These are phyloP conservation scores for Palythoa grandis DNA, from an alignment of 92 coral and sea anemone genomes.

Conservation along the genomic window DNA sequence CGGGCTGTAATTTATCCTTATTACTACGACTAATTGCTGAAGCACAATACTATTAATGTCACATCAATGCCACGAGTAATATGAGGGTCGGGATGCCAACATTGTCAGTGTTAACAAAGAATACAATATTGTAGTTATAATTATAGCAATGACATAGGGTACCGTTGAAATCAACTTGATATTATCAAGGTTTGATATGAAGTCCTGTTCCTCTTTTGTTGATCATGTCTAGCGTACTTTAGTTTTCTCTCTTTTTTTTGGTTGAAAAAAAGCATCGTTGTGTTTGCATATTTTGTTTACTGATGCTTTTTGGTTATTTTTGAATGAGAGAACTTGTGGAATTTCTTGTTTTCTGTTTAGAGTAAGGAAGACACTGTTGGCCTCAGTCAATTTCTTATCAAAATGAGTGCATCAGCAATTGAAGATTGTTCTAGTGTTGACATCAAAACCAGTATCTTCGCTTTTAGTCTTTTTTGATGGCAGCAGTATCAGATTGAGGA, in stretches of 20 bases:
- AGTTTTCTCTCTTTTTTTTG: conserved; percentile 25
- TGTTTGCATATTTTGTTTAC: conserved; percentile 47
- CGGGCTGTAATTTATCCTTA: not conserved
- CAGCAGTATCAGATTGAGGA: conserved; percentile 6
- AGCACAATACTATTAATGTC: not conserved
- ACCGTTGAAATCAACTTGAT: conserved; percentile 6
- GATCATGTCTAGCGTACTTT: not conserved
- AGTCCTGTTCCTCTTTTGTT: not conserved
- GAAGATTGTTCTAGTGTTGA: conserved; percentile 9
- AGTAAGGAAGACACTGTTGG: not conserved
- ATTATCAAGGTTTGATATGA: not conserved
- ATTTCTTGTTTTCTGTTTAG: not conserved
- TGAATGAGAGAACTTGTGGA: not conserved
- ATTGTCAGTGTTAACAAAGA: not conserved
- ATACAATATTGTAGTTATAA: not conserved
- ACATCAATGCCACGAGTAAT: not conserved
- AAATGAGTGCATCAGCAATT: conserved; percentile 5
- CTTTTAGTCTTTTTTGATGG: conserved; percentile 1
- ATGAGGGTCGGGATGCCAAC: not conserved
- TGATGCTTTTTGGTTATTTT: conserved; percentile 19
- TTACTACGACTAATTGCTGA: not conserved
- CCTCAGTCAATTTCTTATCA: conserved; percentile 7
- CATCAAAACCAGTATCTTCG: conserved; percentile 1
- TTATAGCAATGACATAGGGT: not conserved
- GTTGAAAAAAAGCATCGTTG: conserved; percentile 43